Evolutionary conservation across 2,888 invertebrate genomes (phyloP), one percentile per base, ranked within the genome.

Genomic region (Lycia hirtaria): DNA sequence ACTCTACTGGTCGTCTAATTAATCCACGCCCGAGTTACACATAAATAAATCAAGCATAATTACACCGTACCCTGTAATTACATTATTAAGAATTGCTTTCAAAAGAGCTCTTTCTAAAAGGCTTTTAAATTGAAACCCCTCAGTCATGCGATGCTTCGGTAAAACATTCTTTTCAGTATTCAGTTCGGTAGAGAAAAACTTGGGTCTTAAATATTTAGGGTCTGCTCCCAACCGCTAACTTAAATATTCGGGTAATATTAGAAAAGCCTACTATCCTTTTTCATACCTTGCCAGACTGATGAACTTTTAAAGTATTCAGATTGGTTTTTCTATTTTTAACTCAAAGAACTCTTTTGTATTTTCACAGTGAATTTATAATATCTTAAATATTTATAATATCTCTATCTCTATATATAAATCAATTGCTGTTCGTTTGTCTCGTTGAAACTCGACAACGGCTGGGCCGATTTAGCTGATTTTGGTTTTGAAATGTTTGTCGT

Each of bases 61-160:
- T 47, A 50, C 20, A 17, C 30, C 35, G 38, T 22, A 35, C 15
- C n/a, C 30, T 37, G 52, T 48, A 48, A 57, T 48, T 58, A 52
- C 43, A 24, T 35, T 33, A 45, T 40, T 44, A 48, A 41, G 52
- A 41, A 37, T 52, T 24, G 56, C 45, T 56, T 51, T 48, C n/a
- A 44, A 30, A 30, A 37, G 20, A 24, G 24, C 19, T 41, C 45
- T 51, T 41, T 37, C 41, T 6, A 28, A 40, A 41, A 47, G 22
- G 14, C 28, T 28, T 57, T 57, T 47, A 26, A 43, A 30, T 40
- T 24, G 52, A 30, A 48, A 33, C 26, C 10, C 20, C 19, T 7
- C 33, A 38, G 56, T 50, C 50, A 51, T 50, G 56, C 56, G 41
- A 51, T 51, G 28, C 19, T 44, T 45, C 47, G 43, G 35, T 51